phyloP scores from a whole-genome alignment of 2,113 vertebrate genomes.

The Peromyscus californicus region DNA sequence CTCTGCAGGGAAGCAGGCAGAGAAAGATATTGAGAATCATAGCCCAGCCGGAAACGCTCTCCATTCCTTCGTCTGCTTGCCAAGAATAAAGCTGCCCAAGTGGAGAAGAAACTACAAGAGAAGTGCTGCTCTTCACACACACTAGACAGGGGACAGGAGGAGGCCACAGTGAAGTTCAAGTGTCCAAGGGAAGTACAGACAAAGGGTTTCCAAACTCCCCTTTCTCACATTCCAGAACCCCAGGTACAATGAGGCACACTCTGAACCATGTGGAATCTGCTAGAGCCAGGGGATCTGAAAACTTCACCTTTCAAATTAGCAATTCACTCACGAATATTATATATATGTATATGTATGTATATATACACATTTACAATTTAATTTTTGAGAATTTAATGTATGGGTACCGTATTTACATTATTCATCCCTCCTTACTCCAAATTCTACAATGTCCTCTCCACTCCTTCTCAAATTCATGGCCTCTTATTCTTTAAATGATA shows the following conservation, averaged over 20 bases:
- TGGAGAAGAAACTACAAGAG: not conserved
- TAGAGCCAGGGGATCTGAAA: not conserved
- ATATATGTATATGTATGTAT: not conserved
- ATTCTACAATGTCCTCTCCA: not conserved
- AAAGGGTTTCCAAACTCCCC: not conserved
- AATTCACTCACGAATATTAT: not conserved
- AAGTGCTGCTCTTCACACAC: not conserved
- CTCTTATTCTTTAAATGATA: not conserved
- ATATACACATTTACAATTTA: not conserved
- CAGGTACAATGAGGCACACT: not conserved
- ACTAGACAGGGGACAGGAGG: not conserved
- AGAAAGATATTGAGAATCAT: not conserved
- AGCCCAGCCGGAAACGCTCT: not conserved
- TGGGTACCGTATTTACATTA: not conserved
- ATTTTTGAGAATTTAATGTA: not conserved
- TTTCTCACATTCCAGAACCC: not conserved
- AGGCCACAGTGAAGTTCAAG: not conserved
- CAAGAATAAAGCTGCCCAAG: not conserved
- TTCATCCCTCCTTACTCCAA: not conserved
- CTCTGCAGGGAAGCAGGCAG: not conserved
- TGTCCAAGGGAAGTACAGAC: not conserved
- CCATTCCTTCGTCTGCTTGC: not conserved
- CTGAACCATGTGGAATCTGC: not conserved
- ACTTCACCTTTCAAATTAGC: not conserved
- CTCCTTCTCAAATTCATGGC: not conserved